Conservation (phyloP, 2,888 invertebrate species). For the Synergus laeviventris region DNA sequence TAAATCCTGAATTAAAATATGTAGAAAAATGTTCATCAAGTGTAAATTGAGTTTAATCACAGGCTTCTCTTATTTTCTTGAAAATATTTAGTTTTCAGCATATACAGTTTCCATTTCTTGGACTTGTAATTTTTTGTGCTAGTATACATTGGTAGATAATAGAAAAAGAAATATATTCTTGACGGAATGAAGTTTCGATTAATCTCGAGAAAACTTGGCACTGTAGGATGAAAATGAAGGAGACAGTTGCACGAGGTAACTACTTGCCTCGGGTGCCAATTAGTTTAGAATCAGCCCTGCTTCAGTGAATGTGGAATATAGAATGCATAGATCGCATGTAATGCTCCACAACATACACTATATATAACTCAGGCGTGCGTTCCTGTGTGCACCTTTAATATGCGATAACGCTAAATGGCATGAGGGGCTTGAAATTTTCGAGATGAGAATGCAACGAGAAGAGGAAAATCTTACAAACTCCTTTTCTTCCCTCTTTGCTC, state of each 20-base stretch:
- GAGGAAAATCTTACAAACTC: constrained; percentile 4
- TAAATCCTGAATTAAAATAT: no score
- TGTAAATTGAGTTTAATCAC: no score
- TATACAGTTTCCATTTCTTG: background rate
- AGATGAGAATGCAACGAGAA: constrained; percentile 17
- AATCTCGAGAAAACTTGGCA: constrained; percentile 3
- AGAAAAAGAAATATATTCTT: background rate
- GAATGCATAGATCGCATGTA: background rate
- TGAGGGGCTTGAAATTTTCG: background rate
- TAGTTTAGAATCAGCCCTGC: constrained; percentile 9
- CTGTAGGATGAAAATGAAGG: background rate
- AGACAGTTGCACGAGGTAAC: background rate
- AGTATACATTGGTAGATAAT: background rate
- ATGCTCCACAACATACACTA: background rate
- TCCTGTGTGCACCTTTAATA: constrained; percentile 8
- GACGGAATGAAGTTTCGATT: background rate
- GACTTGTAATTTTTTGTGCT: background rate
- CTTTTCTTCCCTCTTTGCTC: background rate
- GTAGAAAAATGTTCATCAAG: no score
- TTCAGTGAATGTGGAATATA: background rate
- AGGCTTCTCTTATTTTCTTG: no score
- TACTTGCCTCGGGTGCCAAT: constrained; percentile 1
- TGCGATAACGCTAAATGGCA: constrained; percentile 14
- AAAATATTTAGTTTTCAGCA: background rate
- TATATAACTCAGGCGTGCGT: background rate